phyloP scores from a whole-genome alignment of 2,888 invertebrate species.

The Scaptomyza cyrtandrae region DNA sequence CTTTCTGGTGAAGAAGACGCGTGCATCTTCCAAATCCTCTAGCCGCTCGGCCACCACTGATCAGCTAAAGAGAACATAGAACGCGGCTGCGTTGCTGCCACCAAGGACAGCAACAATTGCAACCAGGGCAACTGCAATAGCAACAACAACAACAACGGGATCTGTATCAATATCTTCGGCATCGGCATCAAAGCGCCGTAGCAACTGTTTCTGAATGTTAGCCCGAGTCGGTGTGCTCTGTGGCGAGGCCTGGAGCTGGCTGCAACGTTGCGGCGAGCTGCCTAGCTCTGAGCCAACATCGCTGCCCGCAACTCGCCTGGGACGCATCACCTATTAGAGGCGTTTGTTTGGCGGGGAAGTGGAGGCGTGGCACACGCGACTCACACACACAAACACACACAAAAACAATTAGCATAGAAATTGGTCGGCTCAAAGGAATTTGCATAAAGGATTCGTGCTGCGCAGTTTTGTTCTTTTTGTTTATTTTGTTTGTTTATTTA shows the following conservation, averaged over 20 bases:
- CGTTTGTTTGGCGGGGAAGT: background rate
- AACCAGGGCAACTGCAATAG: slow-evolving; percentile 24
- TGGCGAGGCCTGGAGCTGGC: slow-evolving; percentile 68
- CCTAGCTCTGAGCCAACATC: slow-evolving; percentile 70
- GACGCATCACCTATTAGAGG: slow-evolving; percentile 67
- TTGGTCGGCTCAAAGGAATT: slow-evolving; percentile 26
- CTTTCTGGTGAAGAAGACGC: slow-evolving; percentile 82
- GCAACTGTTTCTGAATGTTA: slow-evolving; percentile 76
- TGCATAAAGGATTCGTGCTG: slow-evolving; percentile 38
- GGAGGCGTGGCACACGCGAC: slow-evolving; percentile 55
- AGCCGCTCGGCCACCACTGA: slow-evolving; percentile 43
- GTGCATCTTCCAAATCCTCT: slow-evolving; percentile 65
- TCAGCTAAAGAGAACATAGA: slow-evolving; percentile 79
- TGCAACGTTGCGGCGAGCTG: slow-evolving; percentile 72
- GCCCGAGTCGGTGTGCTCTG: slow-evolving; percentile 75
- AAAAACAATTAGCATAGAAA: slow-evolving; percentile 31
- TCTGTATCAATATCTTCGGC: slow-evolving; percentile 40
- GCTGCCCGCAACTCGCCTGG: slow-evolving; percentile 66
- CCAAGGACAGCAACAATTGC: slow-evolving; percentile 33
- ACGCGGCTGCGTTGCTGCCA: slow-evolving; percentile 73
- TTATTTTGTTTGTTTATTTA: background rate
- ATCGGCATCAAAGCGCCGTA: slow-evolving; percentile 62
- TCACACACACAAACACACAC: slow-evolving; percentile 7
- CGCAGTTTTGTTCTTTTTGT: slow-evolving; percentile 3
- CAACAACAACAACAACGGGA: slow-evolving; percentile 25